Evolutionary conservation across 2,888 invertebrate genomes (phyloP), one percentile per base, ranked within the genome.

Genomic region (Gandaritis pyraliata): DNA sequence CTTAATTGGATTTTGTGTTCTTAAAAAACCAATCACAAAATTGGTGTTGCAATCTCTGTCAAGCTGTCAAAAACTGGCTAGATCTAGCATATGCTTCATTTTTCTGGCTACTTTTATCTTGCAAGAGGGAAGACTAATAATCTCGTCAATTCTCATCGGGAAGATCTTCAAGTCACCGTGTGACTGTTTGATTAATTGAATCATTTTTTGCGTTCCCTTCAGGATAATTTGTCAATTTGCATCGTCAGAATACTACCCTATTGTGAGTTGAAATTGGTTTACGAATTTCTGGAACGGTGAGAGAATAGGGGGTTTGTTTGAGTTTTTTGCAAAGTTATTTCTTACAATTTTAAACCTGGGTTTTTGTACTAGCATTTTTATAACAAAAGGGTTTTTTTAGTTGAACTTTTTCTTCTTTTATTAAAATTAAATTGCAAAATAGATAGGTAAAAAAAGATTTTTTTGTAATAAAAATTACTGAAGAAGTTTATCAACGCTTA

Each of bases 161-260:
- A 78, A 81, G 82, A 87, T 85, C 83, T 81, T 82, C 81, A 78
- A 90, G 91, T 90, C 91, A 90, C 80, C 83, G 78, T 82, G 83
- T 84, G 86, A 86, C 88, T 88, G 79, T 87, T 88, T 89, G 90
- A 91, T 90, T 91, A 90, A 90, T 90, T 84, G 88, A 89, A 88
- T 88, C 78, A 85, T 86, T 88, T 90, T 89, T 88, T 83, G 78
- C 75, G 55, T 68, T 79, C 77, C 78, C 78, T 58, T 18, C 36
- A 45, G 15, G 61, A 63, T 61, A 64, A 69, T 69, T 69, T 64
- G 69, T 65, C 62, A 64, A 64, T 68, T 65, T 61, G 62, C 63
- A 64, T 64, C 60, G 64, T 66, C 62, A 64, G 51, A 59, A 59
- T 61, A 53, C 61, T 61, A 62, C 53, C 62, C 58, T 59, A 53